Evolutionary conservation across 2,888 invertebrate species (phyloP).

Genomic region (Synergus laeviventris): DNA sequence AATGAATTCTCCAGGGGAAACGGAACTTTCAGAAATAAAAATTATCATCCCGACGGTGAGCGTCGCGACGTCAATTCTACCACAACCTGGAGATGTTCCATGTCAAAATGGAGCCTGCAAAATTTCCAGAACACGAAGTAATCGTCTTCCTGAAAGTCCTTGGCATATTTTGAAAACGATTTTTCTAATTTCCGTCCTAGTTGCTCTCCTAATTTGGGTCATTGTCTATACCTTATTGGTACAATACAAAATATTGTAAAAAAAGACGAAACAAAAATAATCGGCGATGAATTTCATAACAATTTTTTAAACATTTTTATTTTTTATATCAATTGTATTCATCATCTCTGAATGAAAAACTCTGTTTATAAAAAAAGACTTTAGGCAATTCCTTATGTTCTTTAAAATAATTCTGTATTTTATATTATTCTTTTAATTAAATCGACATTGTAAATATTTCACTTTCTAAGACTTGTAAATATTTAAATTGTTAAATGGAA

Average conservation of each 20-base stretch:
- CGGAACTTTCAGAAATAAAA: conserved; percentile 69
- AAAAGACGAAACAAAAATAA: background rate
- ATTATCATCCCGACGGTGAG: conserved; percentile 54
- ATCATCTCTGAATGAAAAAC: too few relatives aligned
- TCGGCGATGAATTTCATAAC: background rate
- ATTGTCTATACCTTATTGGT: conserved; percentile 73
- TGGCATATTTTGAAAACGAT: conserved; percentile 78
- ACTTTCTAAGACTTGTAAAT: background rate
- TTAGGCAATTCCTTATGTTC: too few relatives aligned
- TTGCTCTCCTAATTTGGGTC: conserved; percentile 77
- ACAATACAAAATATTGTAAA: conserved; percentile 66
- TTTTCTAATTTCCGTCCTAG: conserved; percentile 76
- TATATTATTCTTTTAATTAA: background rate
- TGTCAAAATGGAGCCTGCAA: conserved; percentile 68
- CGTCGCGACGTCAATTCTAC: conserved; percentile 59
- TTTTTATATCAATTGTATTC: background rate
- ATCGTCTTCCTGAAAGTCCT: conserved; percentile 74
- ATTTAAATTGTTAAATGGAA: background rate
- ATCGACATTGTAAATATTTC: background rate
- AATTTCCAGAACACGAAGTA: conserved; percentile 50
- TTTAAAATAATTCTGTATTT: too few relatives aligned
- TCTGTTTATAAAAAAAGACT: too few relatives aligned
- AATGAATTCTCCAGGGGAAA: conserved; percentile 60
- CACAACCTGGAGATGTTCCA: conserved; percentile 54
- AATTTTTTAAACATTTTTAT: background rate